Evolutionary conservation across 2,113 vertebrate genomes (phyloP), one percentile per base, ranked within the genome.

Genomic region (Sisor rabdophorus): DNA sequence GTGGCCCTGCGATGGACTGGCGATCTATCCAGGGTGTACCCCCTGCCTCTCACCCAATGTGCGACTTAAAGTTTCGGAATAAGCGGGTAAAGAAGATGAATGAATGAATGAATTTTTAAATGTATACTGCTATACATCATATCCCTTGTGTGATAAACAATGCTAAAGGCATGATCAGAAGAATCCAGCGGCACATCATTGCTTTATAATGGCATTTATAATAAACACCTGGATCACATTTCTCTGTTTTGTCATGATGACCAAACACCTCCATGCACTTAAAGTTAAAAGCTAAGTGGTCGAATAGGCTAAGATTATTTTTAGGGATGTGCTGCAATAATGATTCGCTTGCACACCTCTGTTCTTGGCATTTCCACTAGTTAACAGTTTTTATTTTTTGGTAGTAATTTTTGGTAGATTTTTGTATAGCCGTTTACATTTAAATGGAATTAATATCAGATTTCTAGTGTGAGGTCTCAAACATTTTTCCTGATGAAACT

Each of bases 361-460:
- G 30, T 22, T 36, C 61, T 11, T 54, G 36, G 15, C 28, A 36
- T 40, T 64, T 54, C 48, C 32, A 17, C 48, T 36, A 52, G 44
- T 64, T 22, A 47, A 64, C 73, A 53, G 60, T 28, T 64, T 50
- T 64, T 64, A 64, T 4, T 48, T 40, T 32, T 40, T 56, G 59
- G 50, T 56, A 20, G 32, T 30, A 53, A 50, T 68, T 44, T 24
- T 22, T 53, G 64, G 52, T 19, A 72, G 48, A 54, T 32, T 30
- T 20, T 60, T 32, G 24, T 13, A 61, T 30, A 55, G 40, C 36
- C 26, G 6, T 15, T 32, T 30, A 54, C 17, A 19, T 2, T 20
- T 36, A 36, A 6, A n/a, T n/a, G n/a, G n/a, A n/a, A n/a, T n/a
- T n/a, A n/a, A n/a, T n/a, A n/a, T n/a, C n/a, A n/a, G n/a, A 36